Percentiles rank a stretch among this genome's conserved stretches.
Conservation (phyloP, 2,797 vertebrate genomes). For the Zalophus californianus region DNA sequence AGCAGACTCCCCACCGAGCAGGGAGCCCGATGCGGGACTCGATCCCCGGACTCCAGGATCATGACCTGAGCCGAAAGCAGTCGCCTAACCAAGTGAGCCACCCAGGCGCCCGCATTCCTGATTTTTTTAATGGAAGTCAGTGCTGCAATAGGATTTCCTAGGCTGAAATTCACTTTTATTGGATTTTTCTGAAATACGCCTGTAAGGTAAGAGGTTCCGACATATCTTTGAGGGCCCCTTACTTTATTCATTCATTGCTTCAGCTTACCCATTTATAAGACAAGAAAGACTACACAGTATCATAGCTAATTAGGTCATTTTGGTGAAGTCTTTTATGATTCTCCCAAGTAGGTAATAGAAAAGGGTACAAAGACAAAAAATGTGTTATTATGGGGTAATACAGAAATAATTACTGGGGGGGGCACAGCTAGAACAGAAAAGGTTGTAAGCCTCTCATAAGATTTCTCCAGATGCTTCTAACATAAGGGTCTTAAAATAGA, state of each 20-base stretch:
- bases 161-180: neutral
- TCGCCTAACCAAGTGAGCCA: too few relatives aligned
- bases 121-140: neutral
- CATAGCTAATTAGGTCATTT: neutral
- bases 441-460: rapidly evolving
- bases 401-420: neutral
- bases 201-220: neutral
- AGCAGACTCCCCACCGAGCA: too few relatives aligned
- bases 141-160: neutral
- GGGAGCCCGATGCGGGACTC: too few relatives aligned
- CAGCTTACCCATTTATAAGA: neutral
- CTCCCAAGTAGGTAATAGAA: neutral
- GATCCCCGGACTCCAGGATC: too few relatives aligned
- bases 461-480: neutral
- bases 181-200: neutral
- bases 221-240: neutral
- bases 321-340: neutral
- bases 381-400: neutral
- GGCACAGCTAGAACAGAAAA: neutral
- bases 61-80: too few relatives aligned
- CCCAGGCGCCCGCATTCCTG: neutral
- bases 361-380: neutral
- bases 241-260: neutral
- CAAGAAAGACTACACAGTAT: neutral
- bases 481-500: neutral